Evolutionary conservation across 2,113 vertebrate species (phyloP), one percentile per base, ranked within the genome.

Genomic region (Fregetta grallaria): DNA sequence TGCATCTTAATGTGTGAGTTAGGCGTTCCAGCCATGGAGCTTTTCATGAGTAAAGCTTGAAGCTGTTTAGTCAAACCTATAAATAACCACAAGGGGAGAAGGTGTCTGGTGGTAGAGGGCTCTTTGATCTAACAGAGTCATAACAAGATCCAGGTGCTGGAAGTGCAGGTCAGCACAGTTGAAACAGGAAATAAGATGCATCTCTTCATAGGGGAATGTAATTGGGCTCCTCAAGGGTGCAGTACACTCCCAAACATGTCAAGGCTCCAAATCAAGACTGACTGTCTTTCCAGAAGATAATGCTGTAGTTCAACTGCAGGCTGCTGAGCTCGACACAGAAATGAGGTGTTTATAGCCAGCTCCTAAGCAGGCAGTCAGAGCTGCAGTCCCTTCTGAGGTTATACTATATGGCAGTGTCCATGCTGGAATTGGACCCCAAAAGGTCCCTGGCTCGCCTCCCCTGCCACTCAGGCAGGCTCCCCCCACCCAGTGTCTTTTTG

Each of bases 1-100:
- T 8, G 7, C 56, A 21, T 14, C 88, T 47, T 6, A 3, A 2
- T 12, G 26, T 19, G 16, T 0, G 15, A 50, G 26, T 44, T 13
- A 8, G 10, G 27, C 1, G 0, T 84, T 58, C 65, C 42, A 65
- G 36, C 14, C 1, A 0, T 3, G 18, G 45, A 47, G n/a, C 32
- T 84, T 59, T 29, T 78, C 38, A 26, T 38, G 40, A 27, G 34
- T 6, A 42, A 71, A 88, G 36, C 70, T 63, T 49, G 50, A 74
- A 84, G 52, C 67, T 3, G 3, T 82, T 94, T 25, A 61, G 38
- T 45, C 71, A 55, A 67, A 71, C 26, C 29, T 78, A 20, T 38
- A 20, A 77, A 93, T 59, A 78, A 66, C 17, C 71, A 30, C 17
- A 32, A 9, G 44, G 66, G 61, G 61, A 88, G 82, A 58, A 70